Evolutionary conservation across 2,113 vertebrate species (phyloP), one percentile per base, ranked within the genome.

Genomic region (Mola mola): DNA sequence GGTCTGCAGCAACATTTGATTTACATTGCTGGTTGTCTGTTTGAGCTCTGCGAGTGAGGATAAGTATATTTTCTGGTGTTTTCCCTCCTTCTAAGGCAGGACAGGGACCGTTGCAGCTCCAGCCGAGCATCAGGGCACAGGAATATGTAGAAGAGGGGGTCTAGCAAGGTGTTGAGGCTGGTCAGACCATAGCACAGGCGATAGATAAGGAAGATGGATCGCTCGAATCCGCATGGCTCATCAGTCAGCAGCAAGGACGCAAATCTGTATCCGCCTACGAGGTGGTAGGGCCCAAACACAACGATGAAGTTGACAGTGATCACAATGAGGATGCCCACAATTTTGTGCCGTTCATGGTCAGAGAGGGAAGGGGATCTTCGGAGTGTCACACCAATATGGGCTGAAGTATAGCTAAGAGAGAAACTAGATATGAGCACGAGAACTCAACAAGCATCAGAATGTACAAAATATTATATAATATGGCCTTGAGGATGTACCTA

Each of bases 71-170:
- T 70, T 2, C 44, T 15, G 4, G 44, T 4, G 59, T 28, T 49
- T 20, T 65, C 47, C 0, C 79, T 63, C 28, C 43, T 42, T 21
- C 82, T 74, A 20, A 89, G 41, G 40, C 91, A 90, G 48, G 87
- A 61, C 43, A 93, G 64, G 4, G 91, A 90, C 63, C 75, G 85
- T 16, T 85, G 87, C 8, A 93, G 88, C 72, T 91, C 88, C 8
- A 87, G 69, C 0, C 91, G 84, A 20, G 89, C 90, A 8, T 93
- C 80, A 0, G 89, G 57, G 50, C 91, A 93, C 62, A 93, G 77
- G 53, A 93, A 93, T 46, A 93, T 90, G 74, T 93, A 93, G 63
- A 93, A 92, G 41, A 93, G 91, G 0, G 92, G 92, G 62, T 93
- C 87, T 61, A 93, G 81, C 20, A 92, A 59, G n/a, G 89, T 91